Evolutionary conservation across 2,888 invertebrate species (phyloP), one percentile per base, ranked within the genome.

Genomic region (Gymnoscelis rufifasciata): DNA sequence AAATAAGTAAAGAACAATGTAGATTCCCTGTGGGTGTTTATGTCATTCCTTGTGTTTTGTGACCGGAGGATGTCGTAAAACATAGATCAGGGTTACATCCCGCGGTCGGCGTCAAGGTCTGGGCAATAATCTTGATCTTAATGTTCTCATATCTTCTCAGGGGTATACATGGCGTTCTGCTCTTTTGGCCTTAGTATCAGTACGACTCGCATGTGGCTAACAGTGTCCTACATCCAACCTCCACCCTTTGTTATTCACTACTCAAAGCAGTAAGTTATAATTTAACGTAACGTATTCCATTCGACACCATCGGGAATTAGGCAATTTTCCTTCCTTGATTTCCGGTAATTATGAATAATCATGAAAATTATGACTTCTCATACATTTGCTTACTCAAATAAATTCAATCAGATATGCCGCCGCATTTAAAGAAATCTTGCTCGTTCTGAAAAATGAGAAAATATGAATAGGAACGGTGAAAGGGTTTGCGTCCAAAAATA

Each of bases 41-140:
- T 45, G 40, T 47, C 47, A 42, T 48, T 43, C 43, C 48, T 37
- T 37, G 38, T 43, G 36, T 31, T 49, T 43, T 56, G 55, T 53
- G 57, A 56, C 57, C 56, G 56, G 56, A 57, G 52, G 50, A 50
- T 57, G 54, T 67, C 68, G 62, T 72, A 66, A 70, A 70, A 64
- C 62, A 55, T 57, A 55, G 63, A 60, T 60, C 62, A 65, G 66
- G 63, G 66, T 60, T 60, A 61, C 19, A 19, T 19, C 2, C 51
- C 44, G 45, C 47, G 42, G 53, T 52, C 44, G 43, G 42, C 48
- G 52, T 58, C 66, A 68, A 69, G 68, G 67, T 33, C 10, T 14
- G 36, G 31, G 44, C 42, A 38, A 39, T 57, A 57, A 53, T 50
- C 41, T 43, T 46, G 35, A 33, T 43, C 38, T 29, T 49, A 49